Base-by-base conservation (phyloP, 2,888 invertebrate species). In the Phortica okadai region DNA sequence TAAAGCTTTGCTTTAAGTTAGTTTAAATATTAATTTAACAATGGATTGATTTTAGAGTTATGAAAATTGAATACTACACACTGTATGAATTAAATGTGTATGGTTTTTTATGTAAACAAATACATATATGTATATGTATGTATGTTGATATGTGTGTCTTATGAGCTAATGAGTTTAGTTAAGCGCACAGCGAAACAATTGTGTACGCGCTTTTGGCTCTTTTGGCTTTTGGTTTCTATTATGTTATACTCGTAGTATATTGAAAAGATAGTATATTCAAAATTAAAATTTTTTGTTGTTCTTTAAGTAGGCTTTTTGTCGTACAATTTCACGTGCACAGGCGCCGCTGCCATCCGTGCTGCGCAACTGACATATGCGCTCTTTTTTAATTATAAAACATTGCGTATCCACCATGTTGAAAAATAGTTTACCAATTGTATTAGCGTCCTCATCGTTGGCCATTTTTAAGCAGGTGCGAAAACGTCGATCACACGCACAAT, bases 361-460 rank as follows among this genome's bases (percentile, higher is more conserved):
- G 6, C 95, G 93, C 84, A 95, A 93, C 7, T 93, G 93, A 92
- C 98, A 98, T 42, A 94, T 92, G 83, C 95, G 94, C 81, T 96
- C 95, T 1, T 94, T 94, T 87, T 96, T 96, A 62, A 99, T 92
- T 0, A 96, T 94, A 92, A 99, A 98, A 88, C 99, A 99, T 90
- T 97, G 96, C 0, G 97, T 96, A 90, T 97, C 97, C n/a, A 98
- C 95, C 66, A 98, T 93, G 92, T 98, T 97, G 94, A 99, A 99
- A 93, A 97, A 99, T 50, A 98, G 93, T 87, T 96, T 96, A 3
- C 98, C 98, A 75, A 98, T 97, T 92, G 97, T 94, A 89, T 97
- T 96, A 8, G 98, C 96, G 10, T 97, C 95, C 6, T 96, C 95
- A 0, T 97, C 96, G 83, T 95, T 94, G 0, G 97, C 96, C 92